These are phyloP conservation scores for Platalea minor DNA, from an alignment of 2,797 vertebrate genomes.

Conservation along the genomic window DNA sequence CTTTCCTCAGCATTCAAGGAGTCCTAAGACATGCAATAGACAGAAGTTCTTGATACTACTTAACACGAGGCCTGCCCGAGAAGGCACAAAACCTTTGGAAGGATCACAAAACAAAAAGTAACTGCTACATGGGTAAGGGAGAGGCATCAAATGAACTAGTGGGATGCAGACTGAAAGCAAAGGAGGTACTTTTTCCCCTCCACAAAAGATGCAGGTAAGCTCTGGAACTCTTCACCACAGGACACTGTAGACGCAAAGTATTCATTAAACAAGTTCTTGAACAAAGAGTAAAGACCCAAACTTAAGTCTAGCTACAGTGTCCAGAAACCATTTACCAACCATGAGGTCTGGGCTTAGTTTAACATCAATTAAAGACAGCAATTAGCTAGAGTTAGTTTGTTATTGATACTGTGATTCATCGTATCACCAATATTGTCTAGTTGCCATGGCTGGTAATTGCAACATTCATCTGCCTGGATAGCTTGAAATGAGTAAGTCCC, in stretches of 20 bases:
- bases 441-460: conserved; percentile 8
- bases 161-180: neutral
- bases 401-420: neutral
- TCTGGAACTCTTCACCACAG: neutral
- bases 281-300: neutral
- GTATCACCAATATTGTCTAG: neutral
- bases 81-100: neutral
- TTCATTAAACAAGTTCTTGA: neutral
- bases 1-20: neutral
- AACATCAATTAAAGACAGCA: neutral
- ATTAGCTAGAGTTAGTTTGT: neutral
- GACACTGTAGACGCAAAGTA: neutral
- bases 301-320: neutral
- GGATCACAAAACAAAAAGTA: neutral
- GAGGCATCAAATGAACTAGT: neutral
- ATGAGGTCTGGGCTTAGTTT: neutral
- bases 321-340: neutral
- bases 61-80: neutral
- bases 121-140: accelerated
- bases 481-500: neutral
- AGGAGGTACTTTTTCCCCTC: neutral
- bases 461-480: conserved; percentile 10
- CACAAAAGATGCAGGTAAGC: neutral
- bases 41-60: neutral
- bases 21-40: neutral